Percentiles rank a stretch among this genome's conserved stretches.
phyloP scores from a whole-genome alignment of 2,888 invertebrate genomes.

The Hirtodrosophila confusa region DNA sequence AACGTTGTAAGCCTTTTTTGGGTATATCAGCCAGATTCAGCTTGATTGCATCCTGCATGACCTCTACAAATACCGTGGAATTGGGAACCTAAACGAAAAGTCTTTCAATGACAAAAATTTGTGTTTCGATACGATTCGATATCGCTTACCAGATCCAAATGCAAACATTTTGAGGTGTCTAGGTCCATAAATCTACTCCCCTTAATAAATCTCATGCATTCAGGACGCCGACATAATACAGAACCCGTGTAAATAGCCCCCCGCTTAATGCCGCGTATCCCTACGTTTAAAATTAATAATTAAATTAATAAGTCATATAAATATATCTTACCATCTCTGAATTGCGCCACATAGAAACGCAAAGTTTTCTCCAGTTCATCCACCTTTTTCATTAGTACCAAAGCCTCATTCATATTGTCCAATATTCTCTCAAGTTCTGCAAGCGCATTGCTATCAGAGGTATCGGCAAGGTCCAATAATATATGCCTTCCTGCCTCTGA shows the following conservation, averaged over 20 bases:
- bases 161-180: constrained; percentile 83
- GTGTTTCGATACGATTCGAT: not conserved
- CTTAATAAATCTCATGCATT: too few species aligned
- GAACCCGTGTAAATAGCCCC: constrained; percentile 85
- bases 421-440: constrained; percentile 90
- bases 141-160: constrained; percentile 15
- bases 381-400: constrained; percentile 87
- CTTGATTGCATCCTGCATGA: constrained; percentile 4
- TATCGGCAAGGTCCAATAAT: constrained; percentile 88
- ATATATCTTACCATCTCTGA: constrained; percentile 87
- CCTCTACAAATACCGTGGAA: constrained; percentile 13
- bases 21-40: constrained; percentile 9
- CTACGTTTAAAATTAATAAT: constrained; percentile 77
- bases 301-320: not conserved
- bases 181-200: not conserved
- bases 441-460: constrained; percentile 91
- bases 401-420: constrained; percentile 87
- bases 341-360: constrained; percentile 88
- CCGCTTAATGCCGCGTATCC: constrained; percentile 88
- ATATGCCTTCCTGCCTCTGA: constrained; percentile 86
- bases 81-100: constrained; percentile 29
- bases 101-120: too few species aligned
- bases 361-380: constrained; percentile 87
- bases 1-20: not conserved
- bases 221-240: not conserved